phyloP scores from a whole-genome alignment of 2,888 invertebrate genomes.

The Diarsia dahlii region DNA sequence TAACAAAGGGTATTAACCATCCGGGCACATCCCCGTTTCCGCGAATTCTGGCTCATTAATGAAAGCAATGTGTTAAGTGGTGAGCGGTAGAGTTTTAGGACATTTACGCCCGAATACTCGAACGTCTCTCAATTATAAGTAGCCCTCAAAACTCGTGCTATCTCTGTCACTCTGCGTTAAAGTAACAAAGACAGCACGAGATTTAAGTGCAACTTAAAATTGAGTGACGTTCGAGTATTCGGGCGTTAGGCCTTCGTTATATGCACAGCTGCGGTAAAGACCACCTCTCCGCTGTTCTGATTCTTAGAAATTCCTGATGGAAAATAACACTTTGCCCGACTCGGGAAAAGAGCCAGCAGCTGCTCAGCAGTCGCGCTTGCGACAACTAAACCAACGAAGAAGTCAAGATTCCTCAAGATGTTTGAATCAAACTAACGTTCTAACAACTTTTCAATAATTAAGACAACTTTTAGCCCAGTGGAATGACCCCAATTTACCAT shows the following conservation, averaged over 20 bases:
- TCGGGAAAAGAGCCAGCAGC: no score
- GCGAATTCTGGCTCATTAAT: conserved; percentile 47
- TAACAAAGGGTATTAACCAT: conserved; percentile 49
- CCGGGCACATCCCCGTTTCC: conserved; percentile 22
- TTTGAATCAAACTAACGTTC: not conserved
- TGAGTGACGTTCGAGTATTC: no score
- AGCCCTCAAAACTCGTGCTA: no score
- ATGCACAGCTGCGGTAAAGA: not conserved
- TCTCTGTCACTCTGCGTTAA: no score
- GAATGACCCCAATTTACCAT: not conserved
- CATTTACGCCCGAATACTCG: no score
- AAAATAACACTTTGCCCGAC: no score
- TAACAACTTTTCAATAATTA: not conserved
- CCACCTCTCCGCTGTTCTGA: not conserved
- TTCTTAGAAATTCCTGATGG: not conserved
- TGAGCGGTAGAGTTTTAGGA: conserved; percentile 19
- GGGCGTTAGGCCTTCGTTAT: not conserved
- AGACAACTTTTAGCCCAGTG: not conserved
- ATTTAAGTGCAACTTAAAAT: no score
- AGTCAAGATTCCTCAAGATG: not conserved
- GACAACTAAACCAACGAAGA: not conserved
- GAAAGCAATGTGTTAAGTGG: conserved; percentile 23
- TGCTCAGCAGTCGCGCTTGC: no score
- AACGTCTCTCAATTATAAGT: no score
- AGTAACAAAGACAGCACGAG: no score